Percentiles rank a stretch among this genome's conserved stretches.
phyloP scores from a whole-genome alignment of 2,888 invertebrate genomes.

The Suillia variegata region DNA sequence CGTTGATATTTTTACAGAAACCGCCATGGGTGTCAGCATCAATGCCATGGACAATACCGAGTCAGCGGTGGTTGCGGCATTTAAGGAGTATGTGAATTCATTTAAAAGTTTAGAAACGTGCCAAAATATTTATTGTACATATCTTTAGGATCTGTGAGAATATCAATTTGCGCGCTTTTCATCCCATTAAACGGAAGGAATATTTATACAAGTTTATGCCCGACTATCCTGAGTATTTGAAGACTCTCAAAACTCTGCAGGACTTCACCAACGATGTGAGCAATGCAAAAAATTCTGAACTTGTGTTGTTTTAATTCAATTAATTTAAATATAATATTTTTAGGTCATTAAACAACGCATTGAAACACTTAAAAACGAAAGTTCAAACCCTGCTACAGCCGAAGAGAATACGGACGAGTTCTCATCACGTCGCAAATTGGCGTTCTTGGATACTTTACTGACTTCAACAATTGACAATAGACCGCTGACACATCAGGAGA shows the following conservation, averaged over 20 bases:
- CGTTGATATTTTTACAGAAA: constrained; percentile 57
- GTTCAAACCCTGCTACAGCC: neutral
- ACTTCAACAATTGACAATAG: constrained; percentile 47
- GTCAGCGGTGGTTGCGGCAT: constrained; percentile 63
- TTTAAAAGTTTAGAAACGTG: too few species aligned
- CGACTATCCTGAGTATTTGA: constrained; percentile 62
- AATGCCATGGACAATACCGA: constrained; percentile 62
- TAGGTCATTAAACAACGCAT: constrained; percentile 51
- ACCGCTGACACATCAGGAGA: constrained; percentile 44
- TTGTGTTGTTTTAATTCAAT: too few species aligned
- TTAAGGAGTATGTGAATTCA: constrained; percentile 59
- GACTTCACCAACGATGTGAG: constrained; percentile 52
- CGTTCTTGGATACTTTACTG: constrained; percentile 53
- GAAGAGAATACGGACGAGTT: constrained; percentile 26
- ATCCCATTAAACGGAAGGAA: constrained; percentile 39
- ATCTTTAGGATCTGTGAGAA: constrained; percentile 49
- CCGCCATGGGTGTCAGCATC: constrained; percentile 69
- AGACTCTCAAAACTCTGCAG: constrained; percentile 54
- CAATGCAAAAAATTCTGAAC: neutral
- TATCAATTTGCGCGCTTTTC: constrained; percentile 46
- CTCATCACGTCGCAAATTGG: constrained; percentile 41
- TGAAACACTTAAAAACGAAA: constrained; percentile 23
- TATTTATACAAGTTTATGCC: constrained; percentile 54
- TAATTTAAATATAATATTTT: too few species aligned
- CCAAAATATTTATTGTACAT: too few species aligned